Conservation (phyloP, 2,888 invertebrate species). For the Amphipyra tragopoginis region DNA sequence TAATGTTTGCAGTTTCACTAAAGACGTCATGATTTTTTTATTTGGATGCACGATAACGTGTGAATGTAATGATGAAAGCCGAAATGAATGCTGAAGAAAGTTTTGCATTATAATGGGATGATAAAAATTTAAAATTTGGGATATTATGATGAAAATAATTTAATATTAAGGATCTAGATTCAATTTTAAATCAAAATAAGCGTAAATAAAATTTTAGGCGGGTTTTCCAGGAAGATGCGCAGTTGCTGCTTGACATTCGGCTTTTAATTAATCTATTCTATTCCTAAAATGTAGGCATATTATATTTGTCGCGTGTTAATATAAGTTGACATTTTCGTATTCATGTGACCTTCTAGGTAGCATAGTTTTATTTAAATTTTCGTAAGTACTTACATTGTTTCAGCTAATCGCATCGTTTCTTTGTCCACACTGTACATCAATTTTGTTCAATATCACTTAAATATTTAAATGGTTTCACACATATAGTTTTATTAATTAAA, state of each 20-base stretch:
- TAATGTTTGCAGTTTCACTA: constrained; percentile 36
- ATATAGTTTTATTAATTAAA: constrained; percentile 30
- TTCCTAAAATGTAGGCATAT: background rate
- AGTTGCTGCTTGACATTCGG: constrained; percentile 2
- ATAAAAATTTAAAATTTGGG: background rate
- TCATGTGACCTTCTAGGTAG: background rate
- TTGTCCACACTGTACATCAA: constrained; percentile 42
- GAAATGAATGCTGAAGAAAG: constrained; percentile 12
- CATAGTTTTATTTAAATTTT: constrained; percentile 3
- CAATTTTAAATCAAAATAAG: background rate
- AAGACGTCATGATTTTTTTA: constrained; percentile 33
- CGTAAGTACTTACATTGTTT: constrained; percentile 46
- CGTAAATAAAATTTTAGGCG: background rate
- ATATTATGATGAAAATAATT: background rate
- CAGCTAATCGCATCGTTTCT: constrained; percentile 26
- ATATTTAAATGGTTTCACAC: constrained; percentile 39
- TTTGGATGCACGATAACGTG: constrained; percentile 22
- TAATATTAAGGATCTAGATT: background rate
- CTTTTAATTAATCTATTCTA: constrained; percentile 2
- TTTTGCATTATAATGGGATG: background rate
- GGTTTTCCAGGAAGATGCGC: constrained; percentile 4
- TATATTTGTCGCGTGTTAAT: background rate
- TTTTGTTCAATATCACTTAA: constrained; percentile 34
- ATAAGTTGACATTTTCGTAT: background rate
- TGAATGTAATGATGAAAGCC: constrained; percentile 7